Conservation (phyloP, 2,113 vertebrate genomes). For the Syngnathoides biaculeatus region DNA sequence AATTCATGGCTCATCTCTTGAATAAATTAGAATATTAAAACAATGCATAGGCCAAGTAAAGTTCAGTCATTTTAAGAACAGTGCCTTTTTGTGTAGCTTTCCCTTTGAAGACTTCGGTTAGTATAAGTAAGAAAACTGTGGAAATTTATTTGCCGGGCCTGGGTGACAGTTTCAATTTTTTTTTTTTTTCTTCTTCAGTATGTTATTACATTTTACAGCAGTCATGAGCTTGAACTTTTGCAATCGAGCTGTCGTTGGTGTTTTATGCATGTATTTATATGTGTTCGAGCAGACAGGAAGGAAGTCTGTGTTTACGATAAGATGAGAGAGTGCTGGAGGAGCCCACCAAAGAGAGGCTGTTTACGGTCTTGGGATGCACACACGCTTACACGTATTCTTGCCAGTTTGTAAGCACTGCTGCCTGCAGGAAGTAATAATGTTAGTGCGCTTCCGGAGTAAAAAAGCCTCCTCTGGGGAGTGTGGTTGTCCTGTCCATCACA, state of each 20-base stretch:
- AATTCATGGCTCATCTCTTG: conserved; percentile 14
- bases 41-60: conserved; percentile 21
- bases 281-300: conserved; percentile 41
- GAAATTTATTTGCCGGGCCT: conserved; percentile 9
- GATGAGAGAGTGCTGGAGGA: conserved; percentile 32
- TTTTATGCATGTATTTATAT: conserved; percentile 18
- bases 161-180: not conserved
- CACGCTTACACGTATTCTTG: conserved; percentile 24
- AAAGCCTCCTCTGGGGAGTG: conserved; percentile 48
- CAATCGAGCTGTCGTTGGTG: not conserved
- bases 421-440: conserved; percentile 65
- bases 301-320: conserved; percentile 55
- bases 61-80: conserved; percentile 15
- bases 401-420: conserved; percentile 55
- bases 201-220: not conserved
- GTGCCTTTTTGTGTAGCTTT: not conserved
- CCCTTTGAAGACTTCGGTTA: conserved; percentile 19
- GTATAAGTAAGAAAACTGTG: conserved; percentile 12
- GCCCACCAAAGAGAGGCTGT: conserved; percentile 49
- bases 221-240: not conserved
- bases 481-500: conserved; percentile 54
- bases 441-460: conserved; percentile 60
- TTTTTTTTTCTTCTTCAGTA: not conserved
- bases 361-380: conserved; percentile 41
- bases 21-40: conserved; percentile 20